A percentile compares a stretch with the other conserved stretches of the same genome.
Conservation (phyloP, 1,140 invertebrate species). For the Drosophila melanogaster region Release_6_plus_ISO1_MT NT_033777.3:13386001-13386500, state of each 20-base stretch:
- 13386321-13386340: conserved; percentile 90
- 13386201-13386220: conserved; percentile 94
- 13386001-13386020: conserved; percentile 92
- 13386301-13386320: conserved; percentile 94
- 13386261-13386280: conserved; percentile 96
- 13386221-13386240: conserved; percentile 95
- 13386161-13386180: conserved; percentile 94
- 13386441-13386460: conserved; percentile 87
- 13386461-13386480: conserved; percentile 86
- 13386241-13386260: conserved; percentile 95
- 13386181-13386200: conserved; percentile 96
- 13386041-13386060: conserved; percentile 85
- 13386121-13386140: conserved; percentile 85
- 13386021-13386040: conserved; percentile 91
- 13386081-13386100: conserved; percentile 89
- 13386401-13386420: conserved; percentile 70
- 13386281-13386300: conserved; percentile 94
- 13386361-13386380: conserved; percentile 85
- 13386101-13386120: conserved; percentile 86
- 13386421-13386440: conserved; percentile 71
- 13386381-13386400: conserved; percentile 72
- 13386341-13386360: conserved; percentile 86
- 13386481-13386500: conserved; percentile 91
- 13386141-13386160: conserved; percentile 85
- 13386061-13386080: conserved; percentile 85